Evolutionary conservation across 1,140 invertebrate genomes (phyloP).

Genomic region (Cataglyphis hispanica): DNA sequence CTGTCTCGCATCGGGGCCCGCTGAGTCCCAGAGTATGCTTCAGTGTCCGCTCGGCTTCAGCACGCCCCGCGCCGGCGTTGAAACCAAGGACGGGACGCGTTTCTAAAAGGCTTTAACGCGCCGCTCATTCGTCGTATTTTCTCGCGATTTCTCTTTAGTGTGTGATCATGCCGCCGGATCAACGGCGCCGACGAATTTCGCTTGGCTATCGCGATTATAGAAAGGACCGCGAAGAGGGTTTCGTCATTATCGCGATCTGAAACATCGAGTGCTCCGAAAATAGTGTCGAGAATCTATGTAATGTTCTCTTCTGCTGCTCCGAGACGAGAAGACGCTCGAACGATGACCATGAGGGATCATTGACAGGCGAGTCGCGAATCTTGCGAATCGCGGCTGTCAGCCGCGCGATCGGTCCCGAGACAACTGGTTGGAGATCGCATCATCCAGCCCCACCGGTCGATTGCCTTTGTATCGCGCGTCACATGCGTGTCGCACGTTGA

Average conservation of each 20-base stretch:
- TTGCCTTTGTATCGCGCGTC: conserved; percentile 68
- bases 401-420: neutral
- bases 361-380: neutral
- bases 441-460: conserved; percentile 27
- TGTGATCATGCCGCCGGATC: neutral
- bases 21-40: conserved; percentile 69
- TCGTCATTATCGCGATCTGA: too few species aligned
- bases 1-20: conserved; percentile 65
- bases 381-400: neutral
- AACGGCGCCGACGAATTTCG: neutral
- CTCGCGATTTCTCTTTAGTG: too few species aligned
- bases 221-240: too few species aligned
- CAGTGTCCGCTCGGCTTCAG: conserved; percentile 78
- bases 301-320: too few species aligned
- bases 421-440: conserved; percentile 5
- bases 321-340: conserved; percentile 12
- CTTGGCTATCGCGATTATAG: too few species aligned
- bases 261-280: too few species aligned
- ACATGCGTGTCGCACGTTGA: conserved; percentile 78
- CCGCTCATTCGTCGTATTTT: conserved; percentile 18
- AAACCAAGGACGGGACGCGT: conserved; percentile 53
- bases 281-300: too few species aligned
- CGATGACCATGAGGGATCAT: conserved; percentile 20
- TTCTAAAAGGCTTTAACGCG: conserved; percentile 61
- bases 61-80: conserved; percentile 67